phyloP scores from a whole-genome alignment of 1,140 invertebrate genomes.

The Glossosoma conforme region DNA sequence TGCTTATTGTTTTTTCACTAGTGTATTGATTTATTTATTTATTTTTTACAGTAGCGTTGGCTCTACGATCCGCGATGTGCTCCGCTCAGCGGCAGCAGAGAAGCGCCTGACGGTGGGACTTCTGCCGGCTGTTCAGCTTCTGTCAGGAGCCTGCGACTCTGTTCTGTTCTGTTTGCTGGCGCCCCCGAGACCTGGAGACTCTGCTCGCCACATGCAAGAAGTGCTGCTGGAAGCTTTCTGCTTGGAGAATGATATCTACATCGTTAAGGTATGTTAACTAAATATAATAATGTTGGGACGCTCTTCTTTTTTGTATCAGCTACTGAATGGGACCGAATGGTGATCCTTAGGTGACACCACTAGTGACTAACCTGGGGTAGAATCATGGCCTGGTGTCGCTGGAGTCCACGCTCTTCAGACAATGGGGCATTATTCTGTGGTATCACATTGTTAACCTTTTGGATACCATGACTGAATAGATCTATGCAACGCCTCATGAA shows the following conservation, averaged over 20 bases:
- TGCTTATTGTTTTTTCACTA: too few relatives aligned
- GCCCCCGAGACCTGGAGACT: constrained; percentile 55
- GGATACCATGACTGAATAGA: too few relatives aligned
- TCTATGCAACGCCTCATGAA: too few relatives aligned
- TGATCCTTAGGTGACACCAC: too few relatives aligned
- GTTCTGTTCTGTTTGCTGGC: constrained; percentile 61
- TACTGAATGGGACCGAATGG: too few relatives aligned
- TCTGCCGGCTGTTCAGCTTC: constrained; percentile 53
- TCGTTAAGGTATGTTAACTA: constrained; percentile 60
- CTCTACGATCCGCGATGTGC: constrained; percentile 50
- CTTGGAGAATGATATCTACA: constrained; percentile 63
- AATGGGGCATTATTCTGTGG: too few relatives aligned
- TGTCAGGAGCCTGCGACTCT: constrained; percentile 55
- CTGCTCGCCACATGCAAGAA: constrained; percentile 63
- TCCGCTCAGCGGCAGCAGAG: constrained; percentile 54
- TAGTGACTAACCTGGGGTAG: too few relatives aligned
- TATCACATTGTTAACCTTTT: too few relatives aligned
- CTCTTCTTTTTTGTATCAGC: too few relatives aligned
- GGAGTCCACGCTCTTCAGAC: too few relatives aligned
- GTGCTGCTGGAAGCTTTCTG: constrained; percentile 65
- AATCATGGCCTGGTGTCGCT: too few relatives aligned
- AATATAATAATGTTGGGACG: too few relatives aligned
- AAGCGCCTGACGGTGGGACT: constrained; percentile 58
- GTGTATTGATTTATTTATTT: constrained; percentile 11
- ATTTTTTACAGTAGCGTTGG: constrained; percentile 45